A percentile compares a stretch with the other conserved stretches of the same genome.
Conservation (phyloP, 2,888 invertebrate genomes). For the Polia nebulosa region DNA sequence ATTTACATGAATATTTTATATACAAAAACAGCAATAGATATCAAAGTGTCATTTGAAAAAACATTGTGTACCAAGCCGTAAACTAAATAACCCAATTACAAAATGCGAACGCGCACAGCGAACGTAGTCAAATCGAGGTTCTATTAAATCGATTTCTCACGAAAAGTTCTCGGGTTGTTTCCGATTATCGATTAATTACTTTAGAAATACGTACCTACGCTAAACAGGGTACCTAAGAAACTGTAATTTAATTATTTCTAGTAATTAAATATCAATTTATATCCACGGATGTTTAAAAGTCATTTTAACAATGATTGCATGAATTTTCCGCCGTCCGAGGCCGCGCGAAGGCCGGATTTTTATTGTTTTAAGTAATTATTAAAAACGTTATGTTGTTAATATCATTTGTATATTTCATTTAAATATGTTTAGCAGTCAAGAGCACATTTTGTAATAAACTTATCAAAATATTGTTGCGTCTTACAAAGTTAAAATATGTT, state of each 20-base stretch:
- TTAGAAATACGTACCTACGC: conserved; percentile 60
- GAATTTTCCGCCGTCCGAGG: conserved; percentile 32
- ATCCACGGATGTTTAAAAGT: conserved; percentile 31
- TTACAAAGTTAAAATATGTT: neutral
- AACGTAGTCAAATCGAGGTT: conserved; percentile 74
- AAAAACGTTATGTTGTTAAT: conserved; percentile 58
- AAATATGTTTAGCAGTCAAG: conserved; percentile 47
- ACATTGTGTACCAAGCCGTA: conserved; percentile 39
- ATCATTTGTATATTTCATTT: conserved; percentile 65
- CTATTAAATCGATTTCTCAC: conserved; percentile 74
- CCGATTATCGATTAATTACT: conserved; percentile 59
- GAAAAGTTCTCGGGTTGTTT: conserved; percentile 64
- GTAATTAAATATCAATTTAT: conserved; percentile 63
- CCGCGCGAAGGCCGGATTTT: conserved; percentile 34
- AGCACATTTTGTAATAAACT: conserved; percentile 53
- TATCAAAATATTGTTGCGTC: neutral
- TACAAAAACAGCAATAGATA: conserved; percentile 22
- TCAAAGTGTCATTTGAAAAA: conserved; percentile 24
- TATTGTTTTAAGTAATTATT: conserved; percentile 45
- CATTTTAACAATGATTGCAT: conserved; percentile 46
- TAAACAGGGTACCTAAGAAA: conserved; percentile 66
- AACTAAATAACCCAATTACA: conserved; percentile 47
- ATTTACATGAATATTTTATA: neutral
- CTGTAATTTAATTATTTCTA: conserved; percentile 61
- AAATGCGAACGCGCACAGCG: conserved; percentile 58